A percentile compares a stretch with the other conserved stretches of the same genome.
phyloP scores from a whole-genome alignment of 1,140 invertebrate species.

The Ips nitidus region DNA sequence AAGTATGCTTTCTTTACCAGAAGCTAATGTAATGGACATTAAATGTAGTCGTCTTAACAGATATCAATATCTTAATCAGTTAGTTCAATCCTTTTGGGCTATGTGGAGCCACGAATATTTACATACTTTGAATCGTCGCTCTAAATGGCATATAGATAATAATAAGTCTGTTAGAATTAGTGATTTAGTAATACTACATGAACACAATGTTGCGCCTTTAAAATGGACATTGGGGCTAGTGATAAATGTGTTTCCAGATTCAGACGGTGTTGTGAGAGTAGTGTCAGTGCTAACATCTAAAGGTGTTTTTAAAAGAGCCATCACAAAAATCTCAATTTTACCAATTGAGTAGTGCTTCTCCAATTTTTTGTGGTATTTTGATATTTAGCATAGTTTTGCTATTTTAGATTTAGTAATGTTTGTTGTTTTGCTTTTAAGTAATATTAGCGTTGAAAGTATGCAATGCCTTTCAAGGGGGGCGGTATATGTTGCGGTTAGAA shows the following conservation, averaged over 20 bases:
- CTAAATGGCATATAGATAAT: conserved; percentile 38
- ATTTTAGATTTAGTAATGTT: no score
- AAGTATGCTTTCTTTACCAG: conserved; percentile 16
- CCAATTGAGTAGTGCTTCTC: no score
- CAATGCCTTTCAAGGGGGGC: no score
- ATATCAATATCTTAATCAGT: conserved; percentile 14
- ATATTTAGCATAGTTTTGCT: no score
- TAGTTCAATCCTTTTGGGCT: conserved; percentile 43
- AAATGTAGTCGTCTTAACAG: conserved; percentile 7
- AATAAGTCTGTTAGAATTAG: conserved; percentile 37
- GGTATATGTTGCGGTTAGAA: no score
- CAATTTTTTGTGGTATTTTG: no score
- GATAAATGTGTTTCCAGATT: conserved; percentile 48
- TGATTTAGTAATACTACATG: conserved; percentile 46
- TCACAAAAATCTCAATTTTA: conserved; percentile 29
- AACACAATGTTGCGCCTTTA: conserved; percentile 38
- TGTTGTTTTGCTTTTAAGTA: no score
- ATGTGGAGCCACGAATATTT: conserved; percentile 44
- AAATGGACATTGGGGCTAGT: conserved; percentile 45
- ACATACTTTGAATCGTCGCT: conserved; percentile 26
- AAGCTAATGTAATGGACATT: neutral
- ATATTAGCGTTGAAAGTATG: no score
- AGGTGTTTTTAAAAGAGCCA: conserved; percentile 19
- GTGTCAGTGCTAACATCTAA: conserved; percentile 43
- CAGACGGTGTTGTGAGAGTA: conserved; percentile 46